Percentiles rank a stretch among this genome's conserved stretches.
Evolutionary conservation across 1,140 invertebrate species (phyloP).

Genomic region (Portunus trituberculatus): DNA sequence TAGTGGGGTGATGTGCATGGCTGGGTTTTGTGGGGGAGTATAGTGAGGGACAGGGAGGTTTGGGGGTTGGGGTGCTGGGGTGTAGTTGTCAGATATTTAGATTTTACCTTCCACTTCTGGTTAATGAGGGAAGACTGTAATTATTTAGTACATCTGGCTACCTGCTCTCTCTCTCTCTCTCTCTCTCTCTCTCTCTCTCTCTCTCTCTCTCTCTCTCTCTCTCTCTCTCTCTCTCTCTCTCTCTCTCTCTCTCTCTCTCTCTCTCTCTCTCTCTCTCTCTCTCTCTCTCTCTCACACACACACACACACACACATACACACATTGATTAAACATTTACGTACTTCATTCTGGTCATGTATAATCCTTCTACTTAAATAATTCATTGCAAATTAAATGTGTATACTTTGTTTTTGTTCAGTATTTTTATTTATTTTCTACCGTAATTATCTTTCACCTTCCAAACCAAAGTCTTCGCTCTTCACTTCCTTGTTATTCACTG

Average conservation of each 20-base stretch:
- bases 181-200: background rate
- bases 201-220: constrained; percentile 6
- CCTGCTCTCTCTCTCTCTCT: background rate
- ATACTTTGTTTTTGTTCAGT: too few relatives aligned
- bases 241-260: constrained; percentile 20
- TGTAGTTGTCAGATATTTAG: background rate
- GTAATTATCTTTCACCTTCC: too few relatives aligned
- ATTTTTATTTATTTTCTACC: too few relatives aligned
- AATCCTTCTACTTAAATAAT: too few relatives aligned
- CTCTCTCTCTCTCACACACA: background rate
- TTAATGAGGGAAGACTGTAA: background rate
- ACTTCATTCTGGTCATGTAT: too few relatives aligned
- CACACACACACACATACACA: background rate
- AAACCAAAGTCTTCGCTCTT: too few relatives aligned
- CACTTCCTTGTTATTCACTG: too few relatives aligned
- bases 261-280: background rate
- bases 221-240: constrained; percentile 29
- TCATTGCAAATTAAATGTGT: too few relatives aligned
- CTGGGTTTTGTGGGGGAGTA: background rate
- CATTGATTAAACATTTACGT: background rate
- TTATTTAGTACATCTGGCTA: background rate
- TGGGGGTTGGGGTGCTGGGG: background rate
- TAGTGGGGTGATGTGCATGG: background rate
- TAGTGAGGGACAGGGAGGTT: background rate
- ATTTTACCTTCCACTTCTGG: background rate